A percentile compares a stretch with the other conserved stretches of the same genome.
Conservation (phyloP, 1,140 invertebrate genomes). For the Phymastichus coffea region DNA sequence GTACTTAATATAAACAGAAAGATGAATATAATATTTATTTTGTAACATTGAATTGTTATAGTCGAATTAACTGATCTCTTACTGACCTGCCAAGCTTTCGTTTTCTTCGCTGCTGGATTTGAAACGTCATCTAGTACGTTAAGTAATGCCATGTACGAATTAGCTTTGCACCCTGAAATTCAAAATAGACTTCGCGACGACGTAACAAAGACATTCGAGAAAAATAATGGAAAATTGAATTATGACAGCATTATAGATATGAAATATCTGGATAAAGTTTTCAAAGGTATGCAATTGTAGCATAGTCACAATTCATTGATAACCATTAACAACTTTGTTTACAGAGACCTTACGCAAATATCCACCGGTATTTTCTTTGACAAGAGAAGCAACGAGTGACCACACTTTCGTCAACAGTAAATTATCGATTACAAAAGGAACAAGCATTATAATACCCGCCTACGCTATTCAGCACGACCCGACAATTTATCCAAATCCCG, state of each 20-base stretch:
- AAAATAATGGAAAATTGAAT: conserved; percentile 32
- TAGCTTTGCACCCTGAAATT: conserved; percentile 58
- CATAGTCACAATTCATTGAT: neutral
- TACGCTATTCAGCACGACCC: conserved; percentile 63
- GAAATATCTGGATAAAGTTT: conserved; percentile 39
- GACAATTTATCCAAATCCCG: conserved; percentile 61
- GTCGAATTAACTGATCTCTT: conserved; percentile 36
- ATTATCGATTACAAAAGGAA: conserved; percentile 49
- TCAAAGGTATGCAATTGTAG: conserved; percentile 40
- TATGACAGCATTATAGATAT: conserved; percentile 37
- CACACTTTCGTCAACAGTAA: conserved; percentile 53
- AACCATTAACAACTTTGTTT: neutral
- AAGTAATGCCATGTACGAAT: conserved; percentile 49
- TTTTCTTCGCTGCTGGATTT: conserved; percentile 71
- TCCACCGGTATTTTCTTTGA: conserved; percentile 54
- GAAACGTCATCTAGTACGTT: conserved; percentile 62
- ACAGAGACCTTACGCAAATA: conserved; percentile 61
- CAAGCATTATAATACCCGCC: conserved; percentile 49
- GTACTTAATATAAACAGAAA: conserved; percentile 35
- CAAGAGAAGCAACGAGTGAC: conserved; percentile 46
- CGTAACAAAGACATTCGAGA: conserved; percentile 43
- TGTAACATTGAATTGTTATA: conserved; percentile 6
- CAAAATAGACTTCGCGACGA: conserved; percentile 58
- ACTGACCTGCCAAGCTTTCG: conserved; percentile 62
- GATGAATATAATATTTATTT: neutral